Conservation (phyloP, 2,113 vertebrate species). For the Nycticryphes semicollaris region DNA sequence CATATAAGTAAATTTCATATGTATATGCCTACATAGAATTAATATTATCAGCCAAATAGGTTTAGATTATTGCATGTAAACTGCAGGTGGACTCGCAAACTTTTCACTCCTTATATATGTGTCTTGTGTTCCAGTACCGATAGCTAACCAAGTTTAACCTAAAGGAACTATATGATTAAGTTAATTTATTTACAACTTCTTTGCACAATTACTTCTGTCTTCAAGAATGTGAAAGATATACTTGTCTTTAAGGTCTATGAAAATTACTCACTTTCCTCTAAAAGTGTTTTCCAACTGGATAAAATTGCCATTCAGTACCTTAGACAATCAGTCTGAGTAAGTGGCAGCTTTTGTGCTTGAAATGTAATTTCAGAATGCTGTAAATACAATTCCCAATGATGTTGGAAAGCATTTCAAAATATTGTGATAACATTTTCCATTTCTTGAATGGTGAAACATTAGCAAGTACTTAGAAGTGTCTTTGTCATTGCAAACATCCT, state of each 20-base stretch:
- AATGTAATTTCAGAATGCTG: background rate
- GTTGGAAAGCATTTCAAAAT: background rate
- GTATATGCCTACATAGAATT: background rate
- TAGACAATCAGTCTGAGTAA: background rate
- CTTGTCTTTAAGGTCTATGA: background rate
- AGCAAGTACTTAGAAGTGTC: background rate
- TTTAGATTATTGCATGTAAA: background rate
- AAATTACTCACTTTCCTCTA: background rate
- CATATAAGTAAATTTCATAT: background rate
- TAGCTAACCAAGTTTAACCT: background rate
- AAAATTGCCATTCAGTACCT: background rate
- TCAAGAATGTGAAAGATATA: background rate
- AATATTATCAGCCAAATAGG: background rate
- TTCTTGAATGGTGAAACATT: too few species aligned
- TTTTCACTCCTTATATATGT: background rate
- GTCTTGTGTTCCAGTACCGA: background rate
- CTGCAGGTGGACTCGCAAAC: background rate
- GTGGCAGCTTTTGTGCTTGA: background rate
- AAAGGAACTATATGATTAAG: background rate
- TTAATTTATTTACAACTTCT: background rate
- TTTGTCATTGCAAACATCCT: background rate
- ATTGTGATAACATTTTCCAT: background rate
- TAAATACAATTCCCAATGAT: background rate
- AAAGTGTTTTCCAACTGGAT: background rate
- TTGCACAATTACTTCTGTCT: background rate